phyloP scores from a whole-genome alignment of 1,140 invertebrate genomes.

The Formica exsecta region DNA sequence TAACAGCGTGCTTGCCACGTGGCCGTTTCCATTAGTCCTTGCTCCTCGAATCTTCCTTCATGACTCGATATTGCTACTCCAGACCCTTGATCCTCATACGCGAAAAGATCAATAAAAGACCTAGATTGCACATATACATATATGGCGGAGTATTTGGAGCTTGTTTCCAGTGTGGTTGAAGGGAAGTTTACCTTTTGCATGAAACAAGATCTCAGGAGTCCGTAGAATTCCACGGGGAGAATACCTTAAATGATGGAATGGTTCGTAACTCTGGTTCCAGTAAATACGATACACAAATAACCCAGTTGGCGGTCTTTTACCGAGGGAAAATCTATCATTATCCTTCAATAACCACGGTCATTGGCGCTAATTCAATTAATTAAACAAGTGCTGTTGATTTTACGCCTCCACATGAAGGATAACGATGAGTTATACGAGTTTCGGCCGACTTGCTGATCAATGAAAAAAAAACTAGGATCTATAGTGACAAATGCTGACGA shows the following conservation, averaged over 20 bases:
- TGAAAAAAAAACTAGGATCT: neutral
- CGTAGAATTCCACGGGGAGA: conserved; percentile 59
- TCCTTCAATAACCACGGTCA: conserved; percentile 65
- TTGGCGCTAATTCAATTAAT: conserved; percentile 52
- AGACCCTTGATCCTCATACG: too few species aligned
- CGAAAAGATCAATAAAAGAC: conserved; percentile 55
- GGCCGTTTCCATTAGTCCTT: too few species aligned
- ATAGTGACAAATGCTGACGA: neutral
- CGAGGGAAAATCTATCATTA: conserved; percentile 71
- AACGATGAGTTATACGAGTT: conserved; percentile 27
- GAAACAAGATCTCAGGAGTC: conserved; percentile 67
- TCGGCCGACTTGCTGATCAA: neutral
- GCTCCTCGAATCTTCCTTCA: too few species aligned
- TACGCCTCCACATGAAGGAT: conserved; percentile 18
- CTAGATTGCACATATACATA: conserved; percentile 30
- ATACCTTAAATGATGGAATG: conserved; percentile 72
- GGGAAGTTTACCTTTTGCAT: conserved; percentile 59
- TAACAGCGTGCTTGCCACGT: too few species aligned
- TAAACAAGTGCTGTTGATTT: conserved; percentile 44
- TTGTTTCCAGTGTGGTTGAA: conserved; percentile 30
- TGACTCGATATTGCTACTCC: too few species aligned
- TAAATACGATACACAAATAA: conserved; percentile 65
- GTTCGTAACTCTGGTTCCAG: conserved; percentile 41
- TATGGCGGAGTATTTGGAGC: conserved; percentile 44
- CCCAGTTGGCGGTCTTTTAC: conserved; percentile 59